Evolutionary conservation across 1,140 invertebrate species (phyloP), one percentile per base, ranked within the genome.

Genomic region (Euura lappo): DNA sequence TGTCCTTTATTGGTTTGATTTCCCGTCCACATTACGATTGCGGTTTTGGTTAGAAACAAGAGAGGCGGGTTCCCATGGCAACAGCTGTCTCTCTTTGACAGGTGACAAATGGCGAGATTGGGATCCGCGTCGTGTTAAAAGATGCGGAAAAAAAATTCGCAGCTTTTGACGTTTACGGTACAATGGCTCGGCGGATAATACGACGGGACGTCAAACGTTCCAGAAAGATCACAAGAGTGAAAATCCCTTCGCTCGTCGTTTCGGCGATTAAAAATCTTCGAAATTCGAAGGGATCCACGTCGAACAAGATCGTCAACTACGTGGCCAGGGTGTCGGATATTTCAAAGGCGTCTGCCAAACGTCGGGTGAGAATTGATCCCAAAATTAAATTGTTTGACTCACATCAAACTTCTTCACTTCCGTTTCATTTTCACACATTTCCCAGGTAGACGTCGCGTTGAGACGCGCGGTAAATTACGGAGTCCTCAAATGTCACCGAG

Each of bases 391-490:
- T 28, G 0, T 28, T 28, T 28, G 28, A 28, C 28, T 28, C 28
- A 28, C 28, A 28, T 28, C 28, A 28, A 28, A 28, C 28, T 28
- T 28, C 28, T 28, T 28, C 28, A 28, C 1, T 28, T 28, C 28
- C 28, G 28, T 28, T 28, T 28, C 0, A 28, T 28, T 28, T 28
- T 28, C 28, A 28, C 28, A 28, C 28, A 28, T 28, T 28, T 28
- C 28, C 3, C 43, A 81, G 80, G 73, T 81, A 1, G 6, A 76
- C 0, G 72, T 74, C 8, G 79, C 79, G 0, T 42, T 82, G 28
- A 80, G 76, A 67, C 75, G 77, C 6, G 72, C 75, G 1, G 72
- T 82, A 0, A 77, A 82, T 67, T 82, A 79, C 71, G 78, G 79
- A 4, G 72, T 80, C 13, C 68, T 82, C 67, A 79, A 78, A 43